Percentiles rank a stretch among this genome's conserved stretches.
These are phyloP conservation scores for Nemurella pictetii DNA, from an alignment of 2,888 invertebrate species.

Conservation along the genomic window DNA sequence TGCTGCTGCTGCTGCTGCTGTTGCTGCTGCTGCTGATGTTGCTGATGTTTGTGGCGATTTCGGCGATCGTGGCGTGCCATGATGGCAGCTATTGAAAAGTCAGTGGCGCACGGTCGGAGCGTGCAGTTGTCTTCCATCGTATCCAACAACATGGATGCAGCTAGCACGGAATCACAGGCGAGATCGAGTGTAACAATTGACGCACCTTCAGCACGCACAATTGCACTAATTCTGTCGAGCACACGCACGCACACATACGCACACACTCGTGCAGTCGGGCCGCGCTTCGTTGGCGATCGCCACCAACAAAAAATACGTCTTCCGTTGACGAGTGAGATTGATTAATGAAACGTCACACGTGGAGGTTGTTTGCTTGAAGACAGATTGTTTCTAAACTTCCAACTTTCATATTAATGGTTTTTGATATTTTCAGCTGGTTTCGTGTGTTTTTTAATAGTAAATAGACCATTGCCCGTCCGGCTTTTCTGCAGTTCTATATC, in stretches of 20 bases:
- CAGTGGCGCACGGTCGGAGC: conserved; percentile 79
- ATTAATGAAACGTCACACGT: conserved; percentile 12
- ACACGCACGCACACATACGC: not conserved
- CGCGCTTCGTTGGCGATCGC: not conserved
- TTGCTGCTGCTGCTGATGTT: too few species aligned
- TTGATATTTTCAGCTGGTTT: not conserved
- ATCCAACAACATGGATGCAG: conserved; percentile 35
- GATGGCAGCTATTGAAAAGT: conserved; percentile 95
- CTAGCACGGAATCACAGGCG: not conserved
- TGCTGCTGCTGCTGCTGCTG: too few species aligned
- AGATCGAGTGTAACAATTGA: not conserved
- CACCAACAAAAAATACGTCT: not conserved
- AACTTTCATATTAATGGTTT: conserved; percentile 19
- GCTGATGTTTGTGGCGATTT: conserved; percentile 45
- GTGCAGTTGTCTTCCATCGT: conserved; percentile 41
- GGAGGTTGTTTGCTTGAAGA: not conserved
- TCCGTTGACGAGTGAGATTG: not conserved
- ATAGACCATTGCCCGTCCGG: not conserved
- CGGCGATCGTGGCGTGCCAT: conserved; percentile 72
- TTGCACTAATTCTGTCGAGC: not conserved
- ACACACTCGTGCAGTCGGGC: not conserved
- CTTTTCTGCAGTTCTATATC: not conserved
- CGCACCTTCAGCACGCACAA: conserved; percentile 11
- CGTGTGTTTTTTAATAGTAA: conserved; percentile 8
- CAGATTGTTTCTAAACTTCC: conserved; percentile 23